These are phyloP conservation scores for Phthorimaea operculella DNA, from an alignment of 1,140 invertebrate species.

Conservation along the genomic window DNA sequence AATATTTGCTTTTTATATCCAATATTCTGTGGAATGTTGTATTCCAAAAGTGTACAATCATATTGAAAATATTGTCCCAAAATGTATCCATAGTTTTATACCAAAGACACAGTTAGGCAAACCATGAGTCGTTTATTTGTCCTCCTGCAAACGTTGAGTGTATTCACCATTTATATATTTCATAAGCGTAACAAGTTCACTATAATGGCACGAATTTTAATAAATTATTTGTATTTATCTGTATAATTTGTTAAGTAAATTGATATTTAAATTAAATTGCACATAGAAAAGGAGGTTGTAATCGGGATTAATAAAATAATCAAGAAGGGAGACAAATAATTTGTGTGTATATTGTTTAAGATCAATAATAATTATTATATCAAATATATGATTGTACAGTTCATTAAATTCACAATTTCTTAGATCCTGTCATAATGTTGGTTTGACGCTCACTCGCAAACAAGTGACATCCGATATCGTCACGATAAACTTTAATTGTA, in stretches of 20 bases:
- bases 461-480: constrained; percentile 35
- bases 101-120: not conserved
- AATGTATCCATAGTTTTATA: not conserved
- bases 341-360: constrained; percentile 65
- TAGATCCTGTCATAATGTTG: constrained; percentile 35
- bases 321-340: constrained; percentile 59
- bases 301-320: constrained; percentile 47
- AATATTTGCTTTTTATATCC: not conserved
- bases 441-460: constrained; percentile 33
- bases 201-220: constrained; percentile 33
- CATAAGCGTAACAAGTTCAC: constrained; percentile 14
- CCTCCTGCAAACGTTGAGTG: constrained; percentile 20
- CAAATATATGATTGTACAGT: constrained; percentile 52
- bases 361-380: constrained; percentile 43
- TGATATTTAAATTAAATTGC: constrained; percentile 37
- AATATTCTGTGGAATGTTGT: not conserved
- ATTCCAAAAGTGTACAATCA: constrained; percentile 11
- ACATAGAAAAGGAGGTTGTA: constrained; percentile 66
- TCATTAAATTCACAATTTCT: constrained; percentile 37
- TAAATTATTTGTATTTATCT: constrained; percentile 27
- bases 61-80: constrained; percentile 3
- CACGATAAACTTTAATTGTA: constrained; percentile 63
- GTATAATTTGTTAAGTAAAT: constrained; percentile 14
- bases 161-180: constrained; percentile 18
- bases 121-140: constrained; percentile 11